Percentiles rank a stretch among this genome's conserved stretches.
phyloP scores from a whole-genome alignment of 1,140 invertebrate species.

The Gerris buenoi region DNA sequence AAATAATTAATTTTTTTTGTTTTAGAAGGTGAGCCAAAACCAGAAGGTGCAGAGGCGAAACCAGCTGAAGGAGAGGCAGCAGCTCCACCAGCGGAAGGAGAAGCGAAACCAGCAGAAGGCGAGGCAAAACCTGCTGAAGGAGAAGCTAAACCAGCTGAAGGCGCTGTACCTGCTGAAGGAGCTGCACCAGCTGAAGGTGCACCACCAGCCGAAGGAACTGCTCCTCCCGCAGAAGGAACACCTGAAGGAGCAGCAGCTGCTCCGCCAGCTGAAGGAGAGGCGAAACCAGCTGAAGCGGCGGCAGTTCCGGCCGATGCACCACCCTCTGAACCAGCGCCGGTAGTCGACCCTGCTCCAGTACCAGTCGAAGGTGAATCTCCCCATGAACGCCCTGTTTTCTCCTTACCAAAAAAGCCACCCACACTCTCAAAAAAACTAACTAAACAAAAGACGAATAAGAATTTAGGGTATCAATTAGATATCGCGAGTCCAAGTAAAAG shows the following conservation, averaged over 20 bases:
- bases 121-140: constrained; percentile 15
- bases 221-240: constrained; percentile 16
- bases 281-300: constrained; percentile 27
- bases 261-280: constrained; percentile 22
- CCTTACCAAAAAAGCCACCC: no score
- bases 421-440: no score
- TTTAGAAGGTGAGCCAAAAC: constrained; percentile 20
- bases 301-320: constrained; percentile 19
- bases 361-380: constrained; percentile 8
- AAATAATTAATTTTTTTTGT: constrained; percentile 6
- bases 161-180: constrained; percentile 7
- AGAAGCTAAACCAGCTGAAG: constrained; percentile 3
- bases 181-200: constrained; percentile 19
- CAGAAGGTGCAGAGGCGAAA: constrained; percentile 21
- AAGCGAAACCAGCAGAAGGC: constrained; percentile 22
- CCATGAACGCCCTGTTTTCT: no score
- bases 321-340: constrained; percentile 28
- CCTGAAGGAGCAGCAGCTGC: constrained; percentile 21
- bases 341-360: not conserved
- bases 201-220: constrained; percentile 26
- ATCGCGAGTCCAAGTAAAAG: no score
- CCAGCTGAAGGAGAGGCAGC: constrained; percentile 18
- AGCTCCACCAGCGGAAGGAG: constrained; percentile 18
- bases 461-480: no score
- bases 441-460: no score